These are phyloP conservation scores for Arizona elegans DNA, from an alignment of 2,113 vertebrate species.

Conservation along the genomic window DNA sequence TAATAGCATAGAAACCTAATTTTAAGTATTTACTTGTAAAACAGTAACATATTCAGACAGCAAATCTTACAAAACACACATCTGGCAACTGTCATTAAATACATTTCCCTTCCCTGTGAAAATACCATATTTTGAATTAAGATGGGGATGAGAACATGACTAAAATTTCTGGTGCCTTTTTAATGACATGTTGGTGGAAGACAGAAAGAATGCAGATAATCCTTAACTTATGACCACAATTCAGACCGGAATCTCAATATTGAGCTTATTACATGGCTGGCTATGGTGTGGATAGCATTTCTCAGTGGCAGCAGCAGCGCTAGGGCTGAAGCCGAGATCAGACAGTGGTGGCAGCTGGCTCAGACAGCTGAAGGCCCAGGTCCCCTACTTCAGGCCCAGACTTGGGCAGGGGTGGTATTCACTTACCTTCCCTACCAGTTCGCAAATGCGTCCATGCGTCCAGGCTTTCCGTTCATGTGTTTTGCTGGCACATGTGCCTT, in stretches of 20 bases:
- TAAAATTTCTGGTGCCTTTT: neutral
- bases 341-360: neutral
- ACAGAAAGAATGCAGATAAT: neutral
- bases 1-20: accelerated
- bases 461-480: too few species aligned
- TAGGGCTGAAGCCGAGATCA: neutral
- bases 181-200: neutral
- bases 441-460: too few species aligned
- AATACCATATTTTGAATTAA: neutral
- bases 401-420: neutral
- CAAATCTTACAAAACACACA: neutral
- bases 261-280: neutral
- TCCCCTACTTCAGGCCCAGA: neutral
- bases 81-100: neutral
- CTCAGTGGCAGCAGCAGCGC: neutral
- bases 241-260: neutral
- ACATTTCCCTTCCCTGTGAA: neutral
- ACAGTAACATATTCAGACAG: neutral
- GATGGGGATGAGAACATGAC: neutral
- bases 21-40: neutral
- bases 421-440: too few species aligned
- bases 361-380: neutral
- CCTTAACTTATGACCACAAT: neutral
- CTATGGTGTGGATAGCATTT: neutral
- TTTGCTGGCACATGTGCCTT: too few species aligned